These are phyloP conservation scores for Protonemura montana DNA, from an alignment of 2,888 invertebrate species.

Conservation along the genomic window DNA sequence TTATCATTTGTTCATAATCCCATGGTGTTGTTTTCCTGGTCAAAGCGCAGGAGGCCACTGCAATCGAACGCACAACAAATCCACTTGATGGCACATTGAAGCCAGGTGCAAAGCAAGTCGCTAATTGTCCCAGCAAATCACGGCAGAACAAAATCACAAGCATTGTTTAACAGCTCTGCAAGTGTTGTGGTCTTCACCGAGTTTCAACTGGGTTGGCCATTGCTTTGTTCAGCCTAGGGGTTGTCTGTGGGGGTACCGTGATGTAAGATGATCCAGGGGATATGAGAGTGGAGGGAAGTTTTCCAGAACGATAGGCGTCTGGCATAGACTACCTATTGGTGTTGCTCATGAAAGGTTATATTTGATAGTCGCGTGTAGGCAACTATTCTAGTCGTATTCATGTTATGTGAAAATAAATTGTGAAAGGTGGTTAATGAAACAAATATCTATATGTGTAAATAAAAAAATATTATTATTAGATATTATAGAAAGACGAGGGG, in stretches of 20 bases:
- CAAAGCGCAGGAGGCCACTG: no score
- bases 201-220: not conserved
- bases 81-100: not conserved
- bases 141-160: not conserved
- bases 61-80: not conserved
- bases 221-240: no score
- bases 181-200: not conserved
- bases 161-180: not conserved
- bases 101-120: not conserved
- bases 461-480: not conserved
- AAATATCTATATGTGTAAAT: not conserved
- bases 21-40: no score
- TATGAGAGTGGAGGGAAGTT: not conserved
- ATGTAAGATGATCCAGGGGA: not conserved
- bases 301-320: no score
- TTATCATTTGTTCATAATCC: no score
- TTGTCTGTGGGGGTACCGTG: not conserved
- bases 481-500: not conserved
- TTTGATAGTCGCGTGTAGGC: not conserved
- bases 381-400: constrained; percentile 7
- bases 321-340: not conserved
- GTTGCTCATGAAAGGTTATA: not conserved
- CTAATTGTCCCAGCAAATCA: not conserved
- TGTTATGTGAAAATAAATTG: not conserved
- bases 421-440: not conserved